A percentile compares a stretch with the other conserved stretches of the same genome.
These are phyloP conservation scores for Cyprinodon diabolis DNA, from an alignment of 2,797 vertebrate genomes.

Conservation along the genomic window DNA sequence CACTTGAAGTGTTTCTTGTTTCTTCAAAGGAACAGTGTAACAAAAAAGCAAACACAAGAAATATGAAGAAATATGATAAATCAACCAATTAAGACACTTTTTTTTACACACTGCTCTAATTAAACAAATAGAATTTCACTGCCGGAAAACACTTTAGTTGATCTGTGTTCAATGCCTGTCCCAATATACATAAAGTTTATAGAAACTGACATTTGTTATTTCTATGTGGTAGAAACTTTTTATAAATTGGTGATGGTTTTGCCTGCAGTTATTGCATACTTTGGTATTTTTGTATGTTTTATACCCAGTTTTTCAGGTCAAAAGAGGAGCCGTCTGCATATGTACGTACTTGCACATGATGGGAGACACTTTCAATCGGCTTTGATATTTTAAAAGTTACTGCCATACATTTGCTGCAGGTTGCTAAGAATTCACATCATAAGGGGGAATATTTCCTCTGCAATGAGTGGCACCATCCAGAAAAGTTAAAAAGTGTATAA, in stretches of 20 bases:
- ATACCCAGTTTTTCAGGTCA: not conserved
- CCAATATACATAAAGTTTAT: too few relatives aligned
- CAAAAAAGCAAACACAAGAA: not conserved
- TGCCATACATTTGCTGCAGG: not conserved
- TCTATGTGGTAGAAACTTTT: not conserved
- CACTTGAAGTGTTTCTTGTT: not conserved
- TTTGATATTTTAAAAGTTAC: not conserved
- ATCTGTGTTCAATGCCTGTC: not conserved
- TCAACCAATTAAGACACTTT: not conserved
- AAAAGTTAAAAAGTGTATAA: not conserved
- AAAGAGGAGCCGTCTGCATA: not conserved
- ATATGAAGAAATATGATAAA: not conserved
- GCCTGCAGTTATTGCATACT: not conserved
- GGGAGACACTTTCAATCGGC: not conserved
- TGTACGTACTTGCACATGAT: not conserved
- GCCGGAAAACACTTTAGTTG: not conserved
- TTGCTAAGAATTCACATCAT: not conserved
- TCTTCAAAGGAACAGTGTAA: not conserved
- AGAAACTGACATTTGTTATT: not conserved
- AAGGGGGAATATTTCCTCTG: not conserved
- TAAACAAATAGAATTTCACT: not conserved
- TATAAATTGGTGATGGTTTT: not conserved
- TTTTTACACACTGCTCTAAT: not conserved
- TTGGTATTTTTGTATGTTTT: not conserved
- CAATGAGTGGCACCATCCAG: not conserved